Evolutionary conservation across 2,888 invertebrate genomes (phyloP), one percentile per base, ranked within the genome.

Genomic region (Actias luna): DNA sequence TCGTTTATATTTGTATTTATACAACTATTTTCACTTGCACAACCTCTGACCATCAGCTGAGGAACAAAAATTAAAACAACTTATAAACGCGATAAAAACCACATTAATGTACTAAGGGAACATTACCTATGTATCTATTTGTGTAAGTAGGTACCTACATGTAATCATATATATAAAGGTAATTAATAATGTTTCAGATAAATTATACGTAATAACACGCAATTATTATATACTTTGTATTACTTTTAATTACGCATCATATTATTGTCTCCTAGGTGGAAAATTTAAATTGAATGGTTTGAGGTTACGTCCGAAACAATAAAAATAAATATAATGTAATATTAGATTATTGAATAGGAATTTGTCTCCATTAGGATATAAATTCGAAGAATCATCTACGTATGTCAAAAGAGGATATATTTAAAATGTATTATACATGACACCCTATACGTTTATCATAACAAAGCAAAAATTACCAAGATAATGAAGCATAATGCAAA

Each of bases 401-500:
- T 42, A 42, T n/a, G 5, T 2, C 18, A 42, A 18, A 42, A 42
- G 18, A 18, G 18, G 5, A n/a, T 42, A 18, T 18, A 8, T 18
- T 18, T 8, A 42, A 42, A 18, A 1, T 8, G 5, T 50, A 1
- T 25, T 12, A 22, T 16, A 46, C 7, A 46, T 12, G 12, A 60
- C 84, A 88, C 88, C 88, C 85, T 89, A 66, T 61, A 33, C 59
- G 66, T 36, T 63, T 66, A 75, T 75, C 80, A 83, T 78, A 86
- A 87, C 87, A 87, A 86, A 87, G 88, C 88, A 89, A 90, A 90
- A 90, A 88, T 88, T 84, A 79, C 85, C 66, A 74, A 86, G 84
- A 88, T 89, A 90, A 90, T 89, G 88, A 89, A 89, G 81, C 86
- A 86, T 89, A 89, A 88, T 88, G 85, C 89, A 87, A 87, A 85